phyloP scores from a whole-genome alignment of 2,113 vertebrate genomes.

The Rana temporaria region DNA sequence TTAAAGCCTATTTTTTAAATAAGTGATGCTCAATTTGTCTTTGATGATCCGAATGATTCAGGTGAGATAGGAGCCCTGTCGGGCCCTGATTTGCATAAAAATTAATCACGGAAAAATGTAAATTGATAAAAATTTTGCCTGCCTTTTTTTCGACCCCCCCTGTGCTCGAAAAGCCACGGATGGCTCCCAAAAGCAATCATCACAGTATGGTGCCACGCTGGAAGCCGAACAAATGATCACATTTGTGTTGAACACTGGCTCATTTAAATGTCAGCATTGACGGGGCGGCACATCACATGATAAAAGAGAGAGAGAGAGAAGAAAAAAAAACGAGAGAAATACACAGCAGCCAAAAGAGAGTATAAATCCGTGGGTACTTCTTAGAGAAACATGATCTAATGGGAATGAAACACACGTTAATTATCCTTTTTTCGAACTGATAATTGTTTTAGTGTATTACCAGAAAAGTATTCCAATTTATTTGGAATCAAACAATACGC shows the following conservation, averaged over 20 bases:
- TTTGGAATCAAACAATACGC: constrained; percentile 82
- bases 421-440: constrained; percentile 86
- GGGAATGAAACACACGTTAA: constrained; percentile 89
- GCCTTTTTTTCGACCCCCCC: constrained; percentile 75
- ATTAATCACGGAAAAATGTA: constrained; percentile 93
- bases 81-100: constrained; percentile 89
- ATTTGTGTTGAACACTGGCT: constrained; percentile 93
- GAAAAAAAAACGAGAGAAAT: constrained; percentile 71
- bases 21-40: constrained; percentile 88
- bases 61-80: constrained; percentile 86
- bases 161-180: constrained; percentile 74
- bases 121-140: constrained; percentile 88
- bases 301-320: constrained; percentile 65
- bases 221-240: constrained; percentile 93
- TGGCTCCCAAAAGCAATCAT: constrained; percentile 92
- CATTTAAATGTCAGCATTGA: constrained; percentile 98
- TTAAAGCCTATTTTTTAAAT: constrained; percentile 88
- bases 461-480: constrained; percentile 84
- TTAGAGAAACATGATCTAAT: constrained; percentile 87
- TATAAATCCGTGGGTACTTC: constrained; percentile 76
- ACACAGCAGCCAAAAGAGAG: constrained; percentile 79
- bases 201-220: constrained; percentile 86
- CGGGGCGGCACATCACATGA: constrained; percentile 78
- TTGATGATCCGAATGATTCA: constrained; percentile 89
- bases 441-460: constrained; percentile 89